Conservation (phyloP, 1,140 invertebrate genomes). For the Zaprionus camerounensis region DNA sequence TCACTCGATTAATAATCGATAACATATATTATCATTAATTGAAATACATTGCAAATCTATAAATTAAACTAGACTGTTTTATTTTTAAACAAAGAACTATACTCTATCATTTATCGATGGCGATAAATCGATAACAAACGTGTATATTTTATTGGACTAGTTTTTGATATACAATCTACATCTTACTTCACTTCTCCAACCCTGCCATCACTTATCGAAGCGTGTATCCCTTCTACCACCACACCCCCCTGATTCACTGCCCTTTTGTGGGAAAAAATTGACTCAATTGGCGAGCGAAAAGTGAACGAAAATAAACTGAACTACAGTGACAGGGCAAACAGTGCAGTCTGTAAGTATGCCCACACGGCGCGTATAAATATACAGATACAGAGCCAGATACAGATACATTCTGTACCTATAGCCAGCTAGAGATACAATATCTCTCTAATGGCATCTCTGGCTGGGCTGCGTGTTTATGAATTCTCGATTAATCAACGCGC, state of each 20-base stretch:
- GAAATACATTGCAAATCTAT: no score
- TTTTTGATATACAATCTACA: no score
- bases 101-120: no score
- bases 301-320: constrained; percentile 32
- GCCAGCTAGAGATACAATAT: constrained; percentile 15
- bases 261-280: constrained; percentile 15
- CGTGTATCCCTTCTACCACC: no score
- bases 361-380: constrained; percentile 7
- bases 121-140: no score
- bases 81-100: no score
- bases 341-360: neutral
- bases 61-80: no score
- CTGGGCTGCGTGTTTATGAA: constrained; percentile 49
- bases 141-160: no score
- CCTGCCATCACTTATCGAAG: neutral
- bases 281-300: constrained; percentile 28
- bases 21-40: no score
- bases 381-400: constrained; percentile 3
- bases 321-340: constrained; percentile 5
- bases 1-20: no score
- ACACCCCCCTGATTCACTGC: neutral
- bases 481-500: constrained; percentile 70
- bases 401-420: constrained; percentile 6
- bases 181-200: no score
- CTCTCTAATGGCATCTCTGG: constrained; percentile 17